Evolutionary conservation across 2,888 invertebrate genomes (phyloP), one percentile per base, ranked within the genome.

Genomic region (Lomographa bimaculata): DNA sequence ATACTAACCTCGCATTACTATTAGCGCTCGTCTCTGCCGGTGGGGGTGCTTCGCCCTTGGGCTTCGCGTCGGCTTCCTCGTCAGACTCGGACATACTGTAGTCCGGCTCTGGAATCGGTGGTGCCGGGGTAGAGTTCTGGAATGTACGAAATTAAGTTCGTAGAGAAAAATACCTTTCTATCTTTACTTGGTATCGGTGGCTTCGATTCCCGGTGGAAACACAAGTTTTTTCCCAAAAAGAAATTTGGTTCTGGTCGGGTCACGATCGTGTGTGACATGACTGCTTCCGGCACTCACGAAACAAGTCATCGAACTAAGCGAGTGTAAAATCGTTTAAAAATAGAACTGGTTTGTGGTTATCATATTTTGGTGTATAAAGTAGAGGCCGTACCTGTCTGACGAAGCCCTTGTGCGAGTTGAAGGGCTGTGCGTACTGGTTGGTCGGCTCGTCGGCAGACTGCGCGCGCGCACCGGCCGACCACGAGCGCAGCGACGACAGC

Each of bases 31-130:
- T 94, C 69, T 94, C 94, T 0, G 90, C 89, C 79, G 0, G 85
- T 76, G 27, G 83, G 21, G 83, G 81, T 63, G 71, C 89, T 84
- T 91, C 90, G 2, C 80, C 71, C 54, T 90, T 61, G 77, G 91
- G 60, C 89, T 89, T 72, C 89, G 92, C 64, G 90, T 91, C 91
- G 46, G 90, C 91, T 50, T 94, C 94, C 41, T 93, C 94, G 64
- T 96, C 96, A 0, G 95, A 95, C 71, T 96, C 96, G 50, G 95
- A 96, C 80, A 96, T 92, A 74, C 96, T 96, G 85, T 97, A 97
- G 79, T 97, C 97, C 0, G 97, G 97, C 68, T 97, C 97, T 0
- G 97, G 97, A 57, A 97, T 97, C n/a, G 96, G 95, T 4, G 97
- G 92, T 62, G 86, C 89, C 2, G 87, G 86, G 5, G 86, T 84